Base-by-base conservation (phyloP, 2,113 vertebrate species). In the Monarcha castaneiventris region DNA sequence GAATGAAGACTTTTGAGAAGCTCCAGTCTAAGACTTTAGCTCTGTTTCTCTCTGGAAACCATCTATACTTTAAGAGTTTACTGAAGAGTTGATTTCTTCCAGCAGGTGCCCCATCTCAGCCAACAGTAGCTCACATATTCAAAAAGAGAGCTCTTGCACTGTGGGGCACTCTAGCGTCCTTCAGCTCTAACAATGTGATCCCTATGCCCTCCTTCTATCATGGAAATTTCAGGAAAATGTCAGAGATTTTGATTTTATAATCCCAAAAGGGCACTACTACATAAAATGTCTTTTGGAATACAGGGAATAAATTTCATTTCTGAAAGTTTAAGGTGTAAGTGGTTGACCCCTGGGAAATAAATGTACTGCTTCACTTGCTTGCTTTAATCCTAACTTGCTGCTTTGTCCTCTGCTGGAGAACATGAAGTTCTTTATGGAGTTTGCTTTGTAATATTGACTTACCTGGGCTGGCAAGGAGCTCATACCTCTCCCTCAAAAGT, bases 361-460 rank as follows among this genome's bases (percentile, higher is more conserved):
- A 39, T 0, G 0, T 72, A 61, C 41, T 87, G 72, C 85, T 94
- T 85, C 4, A 0, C 78, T 90, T 85, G 81, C 51, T 83, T 85
- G 81, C 51, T 83, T n/a, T n/a, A n/a, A n/a, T n/a, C n/a, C n/a
- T n/a, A n/a, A n/a, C n/a, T n/a, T 85, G 81, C 51, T 83, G 82
- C 58, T 85, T 95, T 95, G 72, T 92, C 80, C 43, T 67, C 55
- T 85, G 55, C 52, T 2, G 0, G 68, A 84, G 44, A 95, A 81
- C 76, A 81, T 35, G 11, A 63, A 55, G 66, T 88, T 90, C 83
- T 93, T 94, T 66, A 78, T 84, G 62, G 80, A 86, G 61, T 96
- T 95, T 95, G 52, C 62, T 95, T 92, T 96, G 58, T 52, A 75
- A 82, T 92, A 92, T 81, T 95, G 92, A 86, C 85, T 93, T 78